These are phyloP conservation scores for Australoheros scitulus DNA, from an alignment of 2,113 vertebrate genomes.

Conservation along the genomic window DNA sequence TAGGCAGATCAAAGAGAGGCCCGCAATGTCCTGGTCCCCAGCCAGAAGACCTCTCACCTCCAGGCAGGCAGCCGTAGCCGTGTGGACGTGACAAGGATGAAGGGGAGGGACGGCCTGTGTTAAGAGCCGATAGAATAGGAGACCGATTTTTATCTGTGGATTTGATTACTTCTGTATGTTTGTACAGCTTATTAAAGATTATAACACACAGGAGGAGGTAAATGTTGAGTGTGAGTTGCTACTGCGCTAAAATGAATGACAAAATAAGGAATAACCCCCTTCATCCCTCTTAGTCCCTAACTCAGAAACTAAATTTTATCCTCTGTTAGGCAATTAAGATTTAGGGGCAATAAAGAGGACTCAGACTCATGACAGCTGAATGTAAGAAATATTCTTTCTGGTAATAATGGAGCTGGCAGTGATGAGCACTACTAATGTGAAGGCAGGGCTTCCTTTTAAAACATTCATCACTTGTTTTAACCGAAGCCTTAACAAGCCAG, in stretches of 20 bases:
- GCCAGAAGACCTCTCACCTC: conserved; percentile 73
- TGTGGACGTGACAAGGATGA: conserved; percentile 69
- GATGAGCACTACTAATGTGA: neutral
- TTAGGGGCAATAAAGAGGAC: neutral
- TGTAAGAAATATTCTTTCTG: neutral
- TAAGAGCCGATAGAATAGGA: conserved; percentile 5
- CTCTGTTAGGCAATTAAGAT: neutral
- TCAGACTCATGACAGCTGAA: neutral
- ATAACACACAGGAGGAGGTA: neutral
- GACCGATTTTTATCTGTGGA: neutral
- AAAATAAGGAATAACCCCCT: neutral
- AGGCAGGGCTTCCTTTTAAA: conserved; percentile 7
- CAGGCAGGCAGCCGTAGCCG: conserved; percentile 31
- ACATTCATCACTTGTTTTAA: conserved; percentile 8
- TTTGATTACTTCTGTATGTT: neutral
- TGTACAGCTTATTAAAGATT: neutral
- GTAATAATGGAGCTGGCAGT: neutral
- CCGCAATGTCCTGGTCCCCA: conserved; percentile 60
- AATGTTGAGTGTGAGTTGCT: neutral
- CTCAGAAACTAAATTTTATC: neutral
- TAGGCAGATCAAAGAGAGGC: conserved; percentile 56
- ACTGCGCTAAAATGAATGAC: neutral
- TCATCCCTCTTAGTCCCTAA: neutral
- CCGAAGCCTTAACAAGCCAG: neutral
- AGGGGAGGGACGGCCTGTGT: neutral